Percentiles rank a stretch among this genome's conserved stretches.
These are phyloP conservation scores for Nasonia longicornis DNA, from an alignment of 1,140 invertebrate species.

Conservation along the genomic window DNA sequence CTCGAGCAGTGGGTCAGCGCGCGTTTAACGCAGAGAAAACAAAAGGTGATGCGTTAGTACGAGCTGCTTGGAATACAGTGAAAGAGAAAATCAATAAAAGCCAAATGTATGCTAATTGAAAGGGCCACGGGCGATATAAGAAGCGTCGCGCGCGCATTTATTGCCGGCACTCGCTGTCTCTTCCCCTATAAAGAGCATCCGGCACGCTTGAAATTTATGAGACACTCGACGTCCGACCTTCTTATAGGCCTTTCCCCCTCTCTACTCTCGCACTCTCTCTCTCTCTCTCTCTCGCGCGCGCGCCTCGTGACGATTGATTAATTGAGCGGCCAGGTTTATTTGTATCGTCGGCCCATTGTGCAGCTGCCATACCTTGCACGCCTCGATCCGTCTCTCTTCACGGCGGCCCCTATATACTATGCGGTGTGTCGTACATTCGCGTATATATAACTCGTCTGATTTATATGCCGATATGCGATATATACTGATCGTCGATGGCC, in stretches of 20 bases:
- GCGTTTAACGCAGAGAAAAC: not conserved
- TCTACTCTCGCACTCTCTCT: no score
- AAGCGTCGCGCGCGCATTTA: constrained; percentile 40
- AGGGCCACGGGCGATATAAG: constrained; percentile 41
- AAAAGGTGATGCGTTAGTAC: not conserved
- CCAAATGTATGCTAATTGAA: constrained; percentile 45
- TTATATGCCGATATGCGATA: constrained; percentile 11
- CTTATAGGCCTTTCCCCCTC: constrained; percentile 21
- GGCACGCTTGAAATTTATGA: constrained; percentile 47
- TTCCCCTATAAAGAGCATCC: constrained; percentile 41
- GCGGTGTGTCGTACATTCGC: not conserved
- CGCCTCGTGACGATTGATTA: constrained; percentile 53
- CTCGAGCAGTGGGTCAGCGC: not conserved
- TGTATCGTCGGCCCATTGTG: constrained; percentile 51
- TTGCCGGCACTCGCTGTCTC: constrained; percentile 20
- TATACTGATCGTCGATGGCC: constrained; percentile 26
- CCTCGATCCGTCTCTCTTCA: constrained; percentile 16
- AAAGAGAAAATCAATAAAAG: constrained; percentile 42
- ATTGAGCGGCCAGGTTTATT: constrained; percentile 55
- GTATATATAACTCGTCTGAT: not conserved
- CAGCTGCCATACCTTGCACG: constrained; percentile 45
- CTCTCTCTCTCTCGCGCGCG: no score
- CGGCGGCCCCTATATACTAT: not conserved
- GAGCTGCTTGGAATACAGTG: not conserved
- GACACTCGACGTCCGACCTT: constrained; percentile 51